Evolutionary conservation across 2,888 invertebrate genomes (phyloP).

Genomic region (Falcaria lacertinaria): DNA sequence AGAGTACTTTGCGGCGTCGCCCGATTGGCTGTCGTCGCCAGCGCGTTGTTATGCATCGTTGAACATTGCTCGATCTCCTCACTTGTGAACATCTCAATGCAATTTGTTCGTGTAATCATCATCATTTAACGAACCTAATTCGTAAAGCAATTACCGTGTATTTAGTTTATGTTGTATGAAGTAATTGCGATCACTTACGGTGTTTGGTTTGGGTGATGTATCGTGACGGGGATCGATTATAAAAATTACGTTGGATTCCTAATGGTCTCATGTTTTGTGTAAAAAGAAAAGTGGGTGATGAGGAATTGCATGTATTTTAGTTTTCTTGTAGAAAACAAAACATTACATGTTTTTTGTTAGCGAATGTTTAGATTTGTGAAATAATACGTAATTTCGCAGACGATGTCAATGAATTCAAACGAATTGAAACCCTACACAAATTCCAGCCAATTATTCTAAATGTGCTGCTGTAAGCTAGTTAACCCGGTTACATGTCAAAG

Average conservation of each 20-base stretch:
- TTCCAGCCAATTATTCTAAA: background rate
- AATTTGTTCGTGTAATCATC: conserved; percentile 12
- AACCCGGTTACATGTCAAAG: background rate
- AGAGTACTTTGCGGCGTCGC: background rate
- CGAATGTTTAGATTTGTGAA: too few relatives aligned
- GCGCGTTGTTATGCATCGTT: conserved; percentile 11
- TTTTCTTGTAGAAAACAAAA: too few relatives aligned
- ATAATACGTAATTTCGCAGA: too few relatives aligned
- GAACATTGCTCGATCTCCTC: conserved; percentile 9
- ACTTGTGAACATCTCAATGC: conserved; percentile 10
- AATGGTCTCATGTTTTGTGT: too few relatives aligned
- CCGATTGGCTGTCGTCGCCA: background rate
- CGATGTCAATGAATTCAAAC: too few relatives aligned
- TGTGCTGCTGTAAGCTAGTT: background rate
- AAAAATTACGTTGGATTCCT: conserved; percentile 11
- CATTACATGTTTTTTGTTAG: too few relatives aligned
- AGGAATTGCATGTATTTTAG: too few relatives aligned
- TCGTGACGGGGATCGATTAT: conserved; percentile 32
- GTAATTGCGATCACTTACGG: conserved; percentile 25
- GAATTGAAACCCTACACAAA: too few relatives aligned
- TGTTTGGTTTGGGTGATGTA: conserved; percentile 24
- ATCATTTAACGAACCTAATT: conserved; percentile 14
- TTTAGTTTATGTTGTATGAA: conserved; percentile 21
- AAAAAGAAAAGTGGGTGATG: too few relatives aligned
- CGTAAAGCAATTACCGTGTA: conserved; percentile 22